phyloP scores from a whole-genome alignment of 2,113 vertebrate species.

The Rhizomys pruinosus region DNA sequence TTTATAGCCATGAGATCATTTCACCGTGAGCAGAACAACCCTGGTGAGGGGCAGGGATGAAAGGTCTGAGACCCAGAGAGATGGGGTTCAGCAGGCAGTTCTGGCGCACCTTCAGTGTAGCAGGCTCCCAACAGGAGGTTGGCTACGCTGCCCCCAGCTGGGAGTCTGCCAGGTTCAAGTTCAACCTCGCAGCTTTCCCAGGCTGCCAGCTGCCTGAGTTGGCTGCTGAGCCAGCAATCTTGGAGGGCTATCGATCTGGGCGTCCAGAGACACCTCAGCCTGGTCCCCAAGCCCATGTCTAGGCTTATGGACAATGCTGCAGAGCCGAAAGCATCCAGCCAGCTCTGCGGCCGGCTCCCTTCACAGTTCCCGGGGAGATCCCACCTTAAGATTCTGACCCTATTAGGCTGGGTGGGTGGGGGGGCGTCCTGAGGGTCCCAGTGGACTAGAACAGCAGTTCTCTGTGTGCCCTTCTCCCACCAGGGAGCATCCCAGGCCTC shows the following conservation, averaged over 20 bases:
- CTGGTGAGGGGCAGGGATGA: not conserved
- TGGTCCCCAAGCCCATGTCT: not conserved
- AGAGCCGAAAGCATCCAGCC: not conserved
- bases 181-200: not conserved
- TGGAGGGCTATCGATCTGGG: not conserved
- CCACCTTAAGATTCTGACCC: not conserved
- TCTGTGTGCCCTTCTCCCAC: not conserved
- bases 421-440: not conserved
- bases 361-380: not conserved
- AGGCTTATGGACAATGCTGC: too few relatives aligned
- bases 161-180: not conserved
- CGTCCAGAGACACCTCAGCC: not conserved
- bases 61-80: not conserved
- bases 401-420: not conserved
- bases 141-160: fast-evolving
- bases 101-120: not conserved
- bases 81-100: not conserved
- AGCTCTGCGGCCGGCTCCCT: not conserved
- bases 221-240: slow-evolving; percentile 37
- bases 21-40: not conserved
- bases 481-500: not conserved
- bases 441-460: not conserved
- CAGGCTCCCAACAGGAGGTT: not conserved
- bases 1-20: not conserved
- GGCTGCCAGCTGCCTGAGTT: not conserved